Conservation (phyloP, 2,888 invertebrate genomes). For the Stomorhina lunata region DNA sequence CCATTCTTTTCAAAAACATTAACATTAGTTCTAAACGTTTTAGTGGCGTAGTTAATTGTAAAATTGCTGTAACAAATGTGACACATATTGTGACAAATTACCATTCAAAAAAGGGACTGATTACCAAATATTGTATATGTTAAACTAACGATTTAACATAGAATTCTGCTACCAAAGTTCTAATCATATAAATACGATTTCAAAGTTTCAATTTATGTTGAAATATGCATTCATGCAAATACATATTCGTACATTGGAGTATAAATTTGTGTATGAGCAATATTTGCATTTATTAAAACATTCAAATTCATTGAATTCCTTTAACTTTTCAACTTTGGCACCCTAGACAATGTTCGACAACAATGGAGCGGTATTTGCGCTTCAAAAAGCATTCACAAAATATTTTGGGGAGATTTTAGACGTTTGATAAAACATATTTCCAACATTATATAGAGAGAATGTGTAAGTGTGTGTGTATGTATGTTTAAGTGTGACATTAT, state of each 20-base stretch:
- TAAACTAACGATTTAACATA: too few relatives aligned
- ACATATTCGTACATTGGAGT: not conserved
- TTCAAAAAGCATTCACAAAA: slow-evolving; percentile 47
- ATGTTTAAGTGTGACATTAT: slow-evolving; percentile 37
- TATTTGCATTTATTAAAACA: slow-evolving; percentile 40
- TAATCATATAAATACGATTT: not conserved
- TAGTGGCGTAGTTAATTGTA: slow-evolving; percentile 67
- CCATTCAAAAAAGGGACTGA: slow-evolving; percentile 32
- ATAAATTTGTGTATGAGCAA: slow-evolving; percentile 17
- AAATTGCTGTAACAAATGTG: slow-evolving; percentile 80
- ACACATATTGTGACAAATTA: slow-evolving; percentile 81
- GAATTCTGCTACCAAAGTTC: not conserved
- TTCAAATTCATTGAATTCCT: slow-evolving; percentile 64
- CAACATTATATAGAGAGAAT: not conserved
- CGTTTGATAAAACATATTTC: not conserved
- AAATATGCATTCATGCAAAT: not conserved
- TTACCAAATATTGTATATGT: too few relatives aligned
- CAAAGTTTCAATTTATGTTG: not conserved
- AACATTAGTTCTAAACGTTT: slow-evolving; percentile 54
- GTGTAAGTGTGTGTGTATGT: not conserved
- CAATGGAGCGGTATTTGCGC: slow-evolving; percentile 38
- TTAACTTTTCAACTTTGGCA: slow-evolving; percentile 62
- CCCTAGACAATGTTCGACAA: slow-evolving; percentile 43
- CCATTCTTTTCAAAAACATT: slow-evolving; percentile 22
- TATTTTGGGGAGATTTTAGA: slow-evolving; percentile 42